A percentile compares a stretch with the other conserved stretches of the same genome.
These are phyloP conservation scores for Megathymus violae DNA, from an alignment of 1,140 invertebrate genomes.

Conservation along the genomic window DNA sequence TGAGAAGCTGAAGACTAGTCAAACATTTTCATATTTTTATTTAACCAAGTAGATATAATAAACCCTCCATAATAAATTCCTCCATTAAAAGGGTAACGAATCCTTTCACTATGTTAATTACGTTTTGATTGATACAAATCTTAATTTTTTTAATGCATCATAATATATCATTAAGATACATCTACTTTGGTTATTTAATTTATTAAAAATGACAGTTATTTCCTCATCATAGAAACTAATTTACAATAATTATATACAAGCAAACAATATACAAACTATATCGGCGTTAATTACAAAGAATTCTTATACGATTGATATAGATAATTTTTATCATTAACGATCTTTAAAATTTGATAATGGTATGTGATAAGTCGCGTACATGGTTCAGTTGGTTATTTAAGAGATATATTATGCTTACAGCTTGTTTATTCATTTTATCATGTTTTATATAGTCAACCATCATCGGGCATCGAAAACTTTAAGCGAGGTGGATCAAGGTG, in stretches of 20 bases:
- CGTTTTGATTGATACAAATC: no score
- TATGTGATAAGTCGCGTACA: neutral
- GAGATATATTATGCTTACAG: neutral
- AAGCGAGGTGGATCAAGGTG: conserved; percentile 78
- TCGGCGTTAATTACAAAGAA: conserved; percentile 7
- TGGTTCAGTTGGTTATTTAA: conserved; percentile 1
- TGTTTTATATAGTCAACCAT: no score
- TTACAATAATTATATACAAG: neutral
- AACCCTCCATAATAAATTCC: no score
- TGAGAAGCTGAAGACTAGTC: no score
- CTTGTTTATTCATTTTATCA: neutral
- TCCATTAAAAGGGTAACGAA: no score
- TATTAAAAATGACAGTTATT: neutral
- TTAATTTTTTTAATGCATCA: no score
- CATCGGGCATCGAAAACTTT: neutral
- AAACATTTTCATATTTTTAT: no score
- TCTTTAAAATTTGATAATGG: conserved; percentile 16
- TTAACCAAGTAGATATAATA: no score
- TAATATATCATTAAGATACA: no score
- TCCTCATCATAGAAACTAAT: neutral
- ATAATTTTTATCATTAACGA: conserved; percentile 9
- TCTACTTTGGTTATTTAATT: no score
- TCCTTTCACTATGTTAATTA: no score
- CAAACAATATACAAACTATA: neutral
- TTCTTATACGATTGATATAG: conserved; percentile 15